Evolutionary conservation across 1,140 invertebrate species (phyloP), one percentile per base, ranked within the genome.

Genomic region (Drosophila truncata): DNA sequence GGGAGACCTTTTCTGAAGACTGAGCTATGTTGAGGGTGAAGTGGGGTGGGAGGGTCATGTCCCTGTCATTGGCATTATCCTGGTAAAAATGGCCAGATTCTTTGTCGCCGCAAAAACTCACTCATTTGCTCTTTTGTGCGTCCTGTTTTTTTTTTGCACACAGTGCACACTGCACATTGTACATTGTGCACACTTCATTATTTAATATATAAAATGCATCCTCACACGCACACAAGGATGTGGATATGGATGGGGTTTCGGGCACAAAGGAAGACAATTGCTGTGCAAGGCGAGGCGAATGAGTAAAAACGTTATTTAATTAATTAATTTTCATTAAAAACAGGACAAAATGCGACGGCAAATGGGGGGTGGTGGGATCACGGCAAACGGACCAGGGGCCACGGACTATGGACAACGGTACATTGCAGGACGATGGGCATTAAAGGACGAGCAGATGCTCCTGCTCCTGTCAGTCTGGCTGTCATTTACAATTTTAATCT

Each of bases 401-500:
- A 39, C 13, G 31, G 31, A 46, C 39, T 13, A 47, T 7, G 31
- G 37, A 54, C 31, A 23, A 23, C n/a, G 29, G 49, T 35, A 33
- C 29, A 33, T 9, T 2, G 35, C 18, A 61, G 37, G 20, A 37
- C 20, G n/a, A 57, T n/a, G 41, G 65, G 46, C 18, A 60, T 52
- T 46, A 50, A 58, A 44, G 65, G 61, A 58, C 29, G 25, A 69
- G 29, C 55, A 54, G 39, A 42, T 57, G 63, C 72, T 73, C 29
- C 59, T 42, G 46, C 59, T 73, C 67, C 64, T 84, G 85, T 87
- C 83, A 83, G 80, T 65, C 70, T 73, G 70, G 61, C 78, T 90
- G 85, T 90, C 85, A 90, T 90, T 90, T 90, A 90, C 82, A 90
- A 85, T 90, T 90, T 90, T 90, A 85, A 90, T 90, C 85, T 90